These are phyloP conservation scores for Nemotelus nigrinus DNA, from an alignment of 2,888 invertebrate species.

Conservation along the genomic window DNA sequence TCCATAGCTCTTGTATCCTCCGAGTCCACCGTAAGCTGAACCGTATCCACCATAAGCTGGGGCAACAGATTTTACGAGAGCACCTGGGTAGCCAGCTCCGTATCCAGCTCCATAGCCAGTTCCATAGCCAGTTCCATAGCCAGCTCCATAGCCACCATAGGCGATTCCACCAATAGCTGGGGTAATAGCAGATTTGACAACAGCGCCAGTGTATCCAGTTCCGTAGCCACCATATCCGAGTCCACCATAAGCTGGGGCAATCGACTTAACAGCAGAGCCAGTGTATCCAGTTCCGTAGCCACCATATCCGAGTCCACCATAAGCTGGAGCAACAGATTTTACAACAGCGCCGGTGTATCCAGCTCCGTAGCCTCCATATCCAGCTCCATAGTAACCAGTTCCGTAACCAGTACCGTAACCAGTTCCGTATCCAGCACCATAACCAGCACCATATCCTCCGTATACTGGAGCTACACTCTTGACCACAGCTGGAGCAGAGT, in stretches of 20 bases:
- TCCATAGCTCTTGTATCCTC: background rate
- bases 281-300: background rate
- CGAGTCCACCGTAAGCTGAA: background rate
- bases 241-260: background rate
- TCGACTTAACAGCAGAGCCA: background rate
- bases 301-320: no score
- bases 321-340: no score
- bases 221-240: constrained; percentile 3
- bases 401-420: constrained; percentile 1
- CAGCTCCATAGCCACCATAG: no score
- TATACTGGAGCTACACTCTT: background rate
- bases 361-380: background rate
- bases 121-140: background rate
- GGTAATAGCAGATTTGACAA: no score
- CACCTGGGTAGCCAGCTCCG: background rate
- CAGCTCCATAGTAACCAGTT: background rate
- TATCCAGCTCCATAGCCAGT: background rate
- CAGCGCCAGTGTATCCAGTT: background rate
- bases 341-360: background rate
- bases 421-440: background rate
- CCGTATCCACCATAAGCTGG: background rate
- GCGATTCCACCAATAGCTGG: no score
- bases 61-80: background rate
- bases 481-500: background rate
- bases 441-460: constrained; percentile 38